Percentiles rank a stretch among this genome's conserved stretches.
phyloP scores from a whole-genome alignment of 2,113 vertebrate genomes.

The Sinocyclocheilus rhinocerous region DNA sequence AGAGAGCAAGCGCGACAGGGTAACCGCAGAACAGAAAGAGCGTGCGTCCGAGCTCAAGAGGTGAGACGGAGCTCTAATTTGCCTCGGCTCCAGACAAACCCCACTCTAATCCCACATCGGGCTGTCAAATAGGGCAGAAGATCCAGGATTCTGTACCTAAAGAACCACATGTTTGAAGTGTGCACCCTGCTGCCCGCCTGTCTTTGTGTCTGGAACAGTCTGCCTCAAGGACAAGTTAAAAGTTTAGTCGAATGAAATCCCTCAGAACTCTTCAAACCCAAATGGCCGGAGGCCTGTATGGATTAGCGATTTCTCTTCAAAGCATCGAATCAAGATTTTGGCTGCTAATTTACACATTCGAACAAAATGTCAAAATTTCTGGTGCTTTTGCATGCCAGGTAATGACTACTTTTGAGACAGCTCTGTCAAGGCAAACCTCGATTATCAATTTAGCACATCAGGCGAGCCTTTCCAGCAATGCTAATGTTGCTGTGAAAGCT shows the following conservation, averaged over 20 bases:
- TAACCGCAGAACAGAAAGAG: conserved; percentile 38
- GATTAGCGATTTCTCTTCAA: conserved; percentile 23
- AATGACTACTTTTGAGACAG: conserved; percentile 26
- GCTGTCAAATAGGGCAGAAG: conserved; percentile 33
- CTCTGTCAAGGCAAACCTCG: neutral
- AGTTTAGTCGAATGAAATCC: conserved; percentile 42
- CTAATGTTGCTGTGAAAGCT: conserved; percentile 13
- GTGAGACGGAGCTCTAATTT: conserved; percentile 45
- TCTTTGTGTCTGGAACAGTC: conserved; percentile 39
- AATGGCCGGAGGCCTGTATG: conserved; percentile 31
- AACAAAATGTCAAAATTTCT: conserved; percentile 27
- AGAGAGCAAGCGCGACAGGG: conserved; percentile 27
- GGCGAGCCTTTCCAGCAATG: conserved; percentile 18
- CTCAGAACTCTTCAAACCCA: conserved; percentile 9
- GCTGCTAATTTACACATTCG: conserved; percentile 20
- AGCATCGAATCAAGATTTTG: conserved; percentile 32
- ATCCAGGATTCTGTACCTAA: conserved; percentile 46
- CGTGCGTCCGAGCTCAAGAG: neutral
- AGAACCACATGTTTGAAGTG: conserved; percentile 36
- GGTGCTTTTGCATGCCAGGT: neutral
- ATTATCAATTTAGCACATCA: conserved; percentile 36
- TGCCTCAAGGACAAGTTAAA: conserved; percentile 48
- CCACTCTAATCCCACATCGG: conserved; percentile 39
- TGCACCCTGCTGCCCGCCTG: neutral
- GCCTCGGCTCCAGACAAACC: conserved; percentile 28